Base-by-base conservation (phyloP, 2,113 vertebrate species). In the Pagrus major region DNA sequence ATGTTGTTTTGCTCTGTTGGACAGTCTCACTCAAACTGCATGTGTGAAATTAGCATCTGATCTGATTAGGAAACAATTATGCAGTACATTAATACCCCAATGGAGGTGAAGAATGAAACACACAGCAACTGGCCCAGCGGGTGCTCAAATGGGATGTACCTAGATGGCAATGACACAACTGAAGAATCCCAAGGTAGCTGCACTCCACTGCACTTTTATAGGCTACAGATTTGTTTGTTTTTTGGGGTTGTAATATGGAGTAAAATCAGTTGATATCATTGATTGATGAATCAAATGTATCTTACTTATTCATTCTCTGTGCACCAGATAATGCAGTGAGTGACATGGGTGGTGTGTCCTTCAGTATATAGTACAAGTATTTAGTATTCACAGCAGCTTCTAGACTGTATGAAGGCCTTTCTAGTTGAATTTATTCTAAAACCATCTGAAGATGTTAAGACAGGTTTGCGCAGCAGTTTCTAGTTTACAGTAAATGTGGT, bases 61-160 rank as follows among this genome's bases (percentile, higher is more conserved):
- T 27, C 55, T 15, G 29, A 60, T 83, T 47, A 60, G 11, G 31
- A 29, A 51, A 54, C 27, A 47, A 2, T 21, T 21, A 33, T 16
- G 31, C 0, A 0, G 3, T 49, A 49, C 10, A 27, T 0, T 18
- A 31, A 31, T 14, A 44, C 23, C 31, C 41, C 25, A 59, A 47
- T n/a, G 16, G 52, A 55, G 25, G 3, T 3, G 37, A 23, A 41
- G 12, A 70, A 44, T 63, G 9, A 54, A 21, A 70, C 25, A 61
- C 56, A 55, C 6, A 29, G 21, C 31, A 63, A 70, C 47, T 64
- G 37, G 46, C 63, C 47, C 37, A 56, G 25, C 49, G 71, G 49
- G 64, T n/a, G 76, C 12, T 65, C 42, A 29, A 49, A 49, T 71
- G 31, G 35, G 52, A 49, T 41, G 20, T 5, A 39, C n/a, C n/a